Conservation (phyloP, 2,797 vertebrate species). For the Anguilla anguilla region DNA sequence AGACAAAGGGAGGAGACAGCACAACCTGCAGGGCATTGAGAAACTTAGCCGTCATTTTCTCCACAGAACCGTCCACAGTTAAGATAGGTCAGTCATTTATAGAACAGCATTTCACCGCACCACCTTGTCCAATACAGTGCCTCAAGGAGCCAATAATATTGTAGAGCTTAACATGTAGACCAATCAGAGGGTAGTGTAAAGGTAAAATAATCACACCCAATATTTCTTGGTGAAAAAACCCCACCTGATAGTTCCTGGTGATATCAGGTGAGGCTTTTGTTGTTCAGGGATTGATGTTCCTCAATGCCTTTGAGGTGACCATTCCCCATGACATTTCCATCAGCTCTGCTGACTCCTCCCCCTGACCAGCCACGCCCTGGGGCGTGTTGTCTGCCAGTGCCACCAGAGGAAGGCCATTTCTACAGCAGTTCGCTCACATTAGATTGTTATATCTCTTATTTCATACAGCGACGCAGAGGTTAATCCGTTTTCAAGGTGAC, state of each 20-base stretch:
- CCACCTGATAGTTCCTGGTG: neutral
- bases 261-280: neutral
- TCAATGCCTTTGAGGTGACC: neutral
- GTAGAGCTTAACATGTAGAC: neutral
- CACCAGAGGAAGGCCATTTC: conserved; percentile 28
- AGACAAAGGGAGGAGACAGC: conserved; percentile 22
- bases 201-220: neutral
- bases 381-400: conserved; percentile 35
- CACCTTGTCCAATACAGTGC: neutral
- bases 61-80: neutral
- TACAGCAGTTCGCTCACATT: neutral
- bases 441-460: neutral
- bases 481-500: conserved; percentile 10
- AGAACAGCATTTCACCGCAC: neutral
- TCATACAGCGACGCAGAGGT: conserved; percentile 26
- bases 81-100: neutral
- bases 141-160: neutral
- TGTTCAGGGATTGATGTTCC: neutral
- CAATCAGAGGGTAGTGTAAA: neutral
- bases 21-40: conserved; percentile 7
- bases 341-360: neutral
- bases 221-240: neutral
- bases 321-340: neutral
- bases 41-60: neutral
- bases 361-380: neutral